phyloP scores from a whole-genome alignment of 2,888 invertebrate species.

The Agrypnus murinus region DNA sequence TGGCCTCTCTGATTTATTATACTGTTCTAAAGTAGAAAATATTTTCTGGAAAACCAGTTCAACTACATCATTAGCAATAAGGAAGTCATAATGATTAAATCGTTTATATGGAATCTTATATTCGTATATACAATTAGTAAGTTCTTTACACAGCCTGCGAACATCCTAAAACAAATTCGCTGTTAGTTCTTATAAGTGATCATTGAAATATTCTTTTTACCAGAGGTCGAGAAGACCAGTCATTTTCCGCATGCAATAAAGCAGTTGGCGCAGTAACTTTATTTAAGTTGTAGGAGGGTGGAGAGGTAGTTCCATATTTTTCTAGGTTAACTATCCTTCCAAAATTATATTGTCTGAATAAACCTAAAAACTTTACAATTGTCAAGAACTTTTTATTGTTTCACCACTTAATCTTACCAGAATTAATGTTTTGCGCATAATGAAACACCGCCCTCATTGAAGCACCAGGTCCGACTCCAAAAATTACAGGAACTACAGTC shows the following conservation, averaged over 20 bases:
- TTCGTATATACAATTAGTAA: slow-evolving; percentile 69
- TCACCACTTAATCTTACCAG: slow-evolving; percentile 60
- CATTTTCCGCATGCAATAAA: slow-evolving; percentile 76
- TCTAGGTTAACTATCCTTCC: slow-evolving; percentile 67
- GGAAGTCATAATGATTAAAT: slow-evolving; percentile 73
- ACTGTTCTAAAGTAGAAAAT: slow-evolving; percentile 51
- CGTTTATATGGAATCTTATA: slow-evolving; percentile 60
- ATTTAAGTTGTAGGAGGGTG: slow-evolving; percentile 74
- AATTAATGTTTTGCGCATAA: slow-evolving; percentile 72
- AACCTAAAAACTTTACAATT: slow-evolving; percentile 46
- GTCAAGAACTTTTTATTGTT: background rate
- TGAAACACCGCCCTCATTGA: slow-evolving; percentile 73
- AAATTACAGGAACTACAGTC: background rate
- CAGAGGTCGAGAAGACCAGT: slow-evolving; percentile 75
- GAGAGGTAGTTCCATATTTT: slow-evolving; percentile 71
- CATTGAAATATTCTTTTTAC: background rate
- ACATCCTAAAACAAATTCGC: slow-evolving; percentile 71
- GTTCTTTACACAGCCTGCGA: slow-evolving; percentile 70
- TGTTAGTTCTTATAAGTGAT: background rate
- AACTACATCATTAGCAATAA: slow-evolving; percentile 71
- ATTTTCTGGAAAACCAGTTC: slow-evolving; percentile 68
- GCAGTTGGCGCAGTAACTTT: slow-evolving; percentile 74
- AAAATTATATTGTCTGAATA: slow-evolving; percentile 72
- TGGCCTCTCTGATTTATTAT: too few species aligned
- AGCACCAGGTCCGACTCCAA: slow-evolving; percentile 57